Conservation (phyloP, 1,140 invertebrate genomes). For the Alviniconcha marisindica region DNA sequence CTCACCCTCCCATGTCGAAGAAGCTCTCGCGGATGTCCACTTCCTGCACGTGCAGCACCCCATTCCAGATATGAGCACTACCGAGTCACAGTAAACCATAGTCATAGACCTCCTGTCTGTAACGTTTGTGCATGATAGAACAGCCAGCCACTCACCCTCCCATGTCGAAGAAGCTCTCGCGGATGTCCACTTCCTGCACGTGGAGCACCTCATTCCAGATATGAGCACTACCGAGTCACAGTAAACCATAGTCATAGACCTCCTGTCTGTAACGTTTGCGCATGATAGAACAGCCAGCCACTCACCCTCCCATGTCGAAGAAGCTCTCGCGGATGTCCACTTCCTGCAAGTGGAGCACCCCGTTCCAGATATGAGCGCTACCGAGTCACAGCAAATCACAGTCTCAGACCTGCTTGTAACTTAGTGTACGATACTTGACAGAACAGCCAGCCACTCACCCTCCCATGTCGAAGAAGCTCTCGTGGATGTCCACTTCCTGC, state of each 20-base stretch:
- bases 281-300: too few species aligned
- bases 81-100: too few species aligned
- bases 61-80: conserved; percentile 73
- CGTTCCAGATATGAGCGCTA: conserved; percentile 73
- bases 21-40: conserved; percentile 77
- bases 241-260: too few species aligned
- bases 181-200: conserved; percentile 73
- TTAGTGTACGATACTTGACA: too few species aligned
- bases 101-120: too few species aligned
- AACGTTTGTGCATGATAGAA: too few species aligned
- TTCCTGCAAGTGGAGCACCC: conserved; percentile 70
- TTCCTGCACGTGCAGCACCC: conserved; percentile 70
- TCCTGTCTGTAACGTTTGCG: too few species aligned
- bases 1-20: conserved; percentile 77
- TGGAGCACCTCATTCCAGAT: conserved; percentile 74
- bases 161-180: conserved; percentile 77
- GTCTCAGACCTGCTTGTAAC: too few species aligned
- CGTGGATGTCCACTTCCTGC: conserved; percentile 75
- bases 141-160: conserved; percentile 75
- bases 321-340: conserved; percentile 77
- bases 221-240: too few species aligned
- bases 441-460: too few species aligned
- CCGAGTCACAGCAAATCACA: too few species aligned
- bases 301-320: conserved; percentile 77
- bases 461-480: conserved; percentile 78